phyloP scores from a whole-genome alignment of 2,797 vertebrate genomes.

The Myotis daubentonii region DNA sequence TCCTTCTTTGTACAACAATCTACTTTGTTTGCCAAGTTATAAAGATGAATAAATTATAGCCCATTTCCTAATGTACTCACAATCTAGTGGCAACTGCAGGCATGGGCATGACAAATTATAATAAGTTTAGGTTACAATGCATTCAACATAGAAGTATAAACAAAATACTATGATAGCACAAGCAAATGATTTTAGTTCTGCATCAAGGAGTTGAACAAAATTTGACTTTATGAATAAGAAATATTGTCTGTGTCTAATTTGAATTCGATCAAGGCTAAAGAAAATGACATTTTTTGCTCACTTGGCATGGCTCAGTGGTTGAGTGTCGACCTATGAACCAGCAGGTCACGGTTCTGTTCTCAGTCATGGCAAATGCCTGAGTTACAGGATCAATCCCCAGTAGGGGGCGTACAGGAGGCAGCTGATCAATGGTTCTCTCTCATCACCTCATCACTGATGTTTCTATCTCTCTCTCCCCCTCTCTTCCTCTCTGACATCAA shows the following conservation, averaged over 20 bases:
- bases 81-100: background rate
- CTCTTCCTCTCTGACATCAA: no score
- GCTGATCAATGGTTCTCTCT: no score
- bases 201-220: background rate
- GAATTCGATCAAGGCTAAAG: background rate
- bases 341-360: no score
- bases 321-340: no score
- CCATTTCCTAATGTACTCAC: background rate
- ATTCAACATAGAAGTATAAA: background rate
- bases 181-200: background rate
- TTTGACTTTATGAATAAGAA: background rate
- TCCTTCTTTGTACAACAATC: background rate
- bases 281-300: background rate
- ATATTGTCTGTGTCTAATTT: background rate
- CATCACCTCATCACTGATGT: no score
- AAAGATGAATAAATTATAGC: background rate
- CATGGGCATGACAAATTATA: background rate
- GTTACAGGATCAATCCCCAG: no score
- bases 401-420: no score
- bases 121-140: background rate
- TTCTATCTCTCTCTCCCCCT: no score
- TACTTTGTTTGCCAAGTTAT: background rate
- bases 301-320: no score
- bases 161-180: background rate
- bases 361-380: no score